These are phyloP conservation scores for Enteromius afrohamiltoni DNA, from an alignment of 2,797 vertebrate genomes.

Conservation along the genomic window DNA sequence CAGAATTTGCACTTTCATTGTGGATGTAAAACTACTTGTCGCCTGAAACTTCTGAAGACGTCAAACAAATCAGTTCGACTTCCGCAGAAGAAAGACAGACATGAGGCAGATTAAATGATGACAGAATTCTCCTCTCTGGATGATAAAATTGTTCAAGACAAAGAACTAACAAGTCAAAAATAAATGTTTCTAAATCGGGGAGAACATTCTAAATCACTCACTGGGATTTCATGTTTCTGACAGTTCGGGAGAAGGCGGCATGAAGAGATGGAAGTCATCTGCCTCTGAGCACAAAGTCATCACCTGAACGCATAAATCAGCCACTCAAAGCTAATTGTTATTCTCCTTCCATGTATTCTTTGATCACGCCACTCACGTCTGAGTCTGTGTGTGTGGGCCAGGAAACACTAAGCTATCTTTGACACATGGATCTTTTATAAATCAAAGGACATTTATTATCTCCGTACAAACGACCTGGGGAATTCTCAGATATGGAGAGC, in stretches of 20 bases:
- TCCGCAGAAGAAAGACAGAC: not conserved
- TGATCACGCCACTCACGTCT: not conserved
- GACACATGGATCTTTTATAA: constrained; percentile 40
- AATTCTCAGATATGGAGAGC: constrained; percentile 31
- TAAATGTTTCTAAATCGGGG: not conserved
- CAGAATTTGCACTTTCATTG: not conserved
- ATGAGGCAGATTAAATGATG: not conserved
- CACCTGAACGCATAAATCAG: constrained; percentile 15
- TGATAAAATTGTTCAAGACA: constrained; percentile 10
- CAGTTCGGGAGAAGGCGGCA: not conserved
- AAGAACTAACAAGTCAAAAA: not conserved
- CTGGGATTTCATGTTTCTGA: not conserved
- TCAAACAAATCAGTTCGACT: not conserved
- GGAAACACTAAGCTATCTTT: constrained; percentile 30
- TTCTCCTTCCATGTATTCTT: constrained; percentile 24
- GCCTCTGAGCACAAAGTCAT: constrained; percentile 8
- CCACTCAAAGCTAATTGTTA: constrained; percentile 33
- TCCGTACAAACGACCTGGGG: constrained; percentile 30
- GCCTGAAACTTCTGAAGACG: not conserved
- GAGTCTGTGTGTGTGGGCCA: constrained; percentile 35
- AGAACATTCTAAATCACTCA: not conserved
- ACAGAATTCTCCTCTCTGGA: not conserved
- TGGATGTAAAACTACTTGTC: not conserved
- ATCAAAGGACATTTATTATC: constrained; percentile 48
- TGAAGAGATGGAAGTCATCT: constrained; percentile 23